These are phyloP conservation scores for Leucoraja erinaceus DNA, from an alignment of 2,113 vertebrate species.

Conservation along the genomic window DNA sequence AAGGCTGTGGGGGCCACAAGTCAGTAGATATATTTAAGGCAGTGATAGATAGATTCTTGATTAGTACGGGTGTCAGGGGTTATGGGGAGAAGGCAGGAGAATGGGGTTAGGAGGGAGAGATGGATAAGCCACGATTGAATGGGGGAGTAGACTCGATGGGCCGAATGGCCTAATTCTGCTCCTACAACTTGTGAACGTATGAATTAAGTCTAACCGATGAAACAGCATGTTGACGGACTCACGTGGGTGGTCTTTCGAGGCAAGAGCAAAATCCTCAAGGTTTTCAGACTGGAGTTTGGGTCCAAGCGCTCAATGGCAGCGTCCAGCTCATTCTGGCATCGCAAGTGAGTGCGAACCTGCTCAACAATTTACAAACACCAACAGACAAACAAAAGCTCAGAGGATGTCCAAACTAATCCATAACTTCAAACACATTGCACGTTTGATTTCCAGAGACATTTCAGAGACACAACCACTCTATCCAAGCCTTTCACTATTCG, in stretches of 20 bases:
- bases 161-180: no score
- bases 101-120: no score
- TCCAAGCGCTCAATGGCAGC: slow-evolving; percentile 66
- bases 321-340: slow-evolving; percentile 84
- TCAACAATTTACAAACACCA: slow-evolving; percentile 50
- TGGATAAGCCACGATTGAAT: no score
- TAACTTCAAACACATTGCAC: not conserved
- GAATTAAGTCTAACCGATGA: not conserved
- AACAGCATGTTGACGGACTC: slow-evolving; percentile 47
- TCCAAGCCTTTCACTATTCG: no score
- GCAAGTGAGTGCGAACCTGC: slow-evolving; percentile 71
- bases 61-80: no score
- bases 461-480: no score
- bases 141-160: no score
- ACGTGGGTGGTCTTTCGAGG: slow-evolving; percentile 77
- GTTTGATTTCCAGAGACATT: not conserved
- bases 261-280: slow-evolving; percentile 73
- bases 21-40: no score
- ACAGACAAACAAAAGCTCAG: not conserved
- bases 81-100: no score
- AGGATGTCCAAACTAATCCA: not conserved
- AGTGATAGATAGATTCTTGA: no score
- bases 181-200: no score
- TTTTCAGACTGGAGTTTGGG: slow-evolving; percentile 63
- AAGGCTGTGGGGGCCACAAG: no score